phyloP scores from a whole-genome alignment of 30 jellyfish, hydroid and myxozoan species.

The Hydractinia symbiolongicarpus region DNA sequence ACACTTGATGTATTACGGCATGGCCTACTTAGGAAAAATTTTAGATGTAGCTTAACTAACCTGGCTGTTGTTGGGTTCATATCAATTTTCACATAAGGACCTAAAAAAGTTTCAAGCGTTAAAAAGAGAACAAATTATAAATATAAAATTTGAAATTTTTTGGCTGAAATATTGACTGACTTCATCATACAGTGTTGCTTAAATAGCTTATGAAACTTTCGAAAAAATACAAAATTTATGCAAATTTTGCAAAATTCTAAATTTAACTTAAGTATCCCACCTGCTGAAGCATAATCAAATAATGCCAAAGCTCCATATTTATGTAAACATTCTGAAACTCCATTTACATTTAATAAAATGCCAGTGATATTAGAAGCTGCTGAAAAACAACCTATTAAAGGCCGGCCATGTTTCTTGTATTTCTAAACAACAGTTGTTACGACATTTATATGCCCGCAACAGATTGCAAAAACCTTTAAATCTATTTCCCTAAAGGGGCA shows the following conservation, averaged over 20 bases:
- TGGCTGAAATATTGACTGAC: too few species aligned
- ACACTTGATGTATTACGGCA: too few species aligned
- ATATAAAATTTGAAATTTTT: too few species aligned
- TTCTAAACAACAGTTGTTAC: too few species aligned
- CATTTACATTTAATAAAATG: constrained; percentile 23
- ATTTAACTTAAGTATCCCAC: neutral
- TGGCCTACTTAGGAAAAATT: too few species aligned
- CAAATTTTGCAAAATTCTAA: too few species aligned
- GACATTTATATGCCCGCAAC: too few species aligned
- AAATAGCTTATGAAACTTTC: too few species aligned
- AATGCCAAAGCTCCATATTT: constrained; percentile 34
- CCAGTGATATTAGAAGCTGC: constrained; percentile 67
- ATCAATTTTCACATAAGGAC: constrained; percentile 39
- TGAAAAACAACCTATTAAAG: constrained; percentile 45
- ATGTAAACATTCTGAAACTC: constrained; percentile 23
- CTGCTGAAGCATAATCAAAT: constrained; percentile 64
- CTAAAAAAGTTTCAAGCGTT: neutral
- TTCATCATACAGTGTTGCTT: too few species aligned
- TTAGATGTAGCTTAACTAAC: neutral
- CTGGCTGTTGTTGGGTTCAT: constrained; percentile 30
- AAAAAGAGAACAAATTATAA: neutral
- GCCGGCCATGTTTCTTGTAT: constrained; percentile 1
- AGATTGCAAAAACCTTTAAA: too few species aligned
- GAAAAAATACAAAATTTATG: too few species aligned
- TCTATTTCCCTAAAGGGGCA: too few species aligned